These are phyloP conservation scores for Tachyglossus aculeatus DNA, from an alignment of 2,797 vertebrate genomes.

Conservation along the genomic window DNA sequence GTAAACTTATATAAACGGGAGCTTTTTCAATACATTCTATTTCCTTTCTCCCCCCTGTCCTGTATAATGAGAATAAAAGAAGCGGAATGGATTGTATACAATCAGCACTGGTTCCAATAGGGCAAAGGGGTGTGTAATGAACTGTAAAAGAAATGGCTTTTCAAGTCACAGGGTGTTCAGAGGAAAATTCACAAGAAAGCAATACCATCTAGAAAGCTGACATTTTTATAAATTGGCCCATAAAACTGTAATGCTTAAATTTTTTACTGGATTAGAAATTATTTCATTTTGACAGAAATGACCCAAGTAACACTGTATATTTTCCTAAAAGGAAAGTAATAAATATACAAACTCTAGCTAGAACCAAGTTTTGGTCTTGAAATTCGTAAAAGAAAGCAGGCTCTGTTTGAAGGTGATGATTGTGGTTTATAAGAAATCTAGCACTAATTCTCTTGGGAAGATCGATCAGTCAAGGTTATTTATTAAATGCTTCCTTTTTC, in stretches of 20 bases:
- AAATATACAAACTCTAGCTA: conserved; percentile 11
- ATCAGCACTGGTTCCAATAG: conserved; percentile 14
- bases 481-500: too few relatives aligned
- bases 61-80: conserved; percentile 41
- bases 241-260: conserved; percentile 23
- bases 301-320: conserved; percentile 7
- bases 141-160: background rate
- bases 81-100: conserved; percentile 31
- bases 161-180: background rate
- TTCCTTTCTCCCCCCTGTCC: conserved; percentile 26
- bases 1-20: conserved; percentile 39
- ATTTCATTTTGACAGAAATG: conserved; percentile 41
- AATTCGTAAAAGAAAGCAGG: too few relatives aligned
- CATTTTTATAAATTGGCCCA: conserved; percentile 39
- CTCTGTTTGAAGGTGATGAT: too few relatives aligned
- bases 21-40: conserved; percentile 25
- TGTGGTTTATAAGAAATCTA: too few relatives aligned
- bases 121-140: conserved; percentile 24
- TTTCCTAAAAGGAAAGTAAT: conserved; percentile 31
- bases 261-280: conserved; percentile 35
- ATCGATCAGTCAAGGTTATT: too few relatives aligned
- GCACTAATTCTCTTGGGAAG: too few relatives aligned
- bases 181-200: conserved; percentile 35
- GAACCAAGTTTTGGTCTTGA: background rate
- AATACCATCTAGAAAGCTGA: conserved; percentile 23